Conservation (phyloP, 2,113 vertebrate species). For the Alexandromys fortis region DNA sequence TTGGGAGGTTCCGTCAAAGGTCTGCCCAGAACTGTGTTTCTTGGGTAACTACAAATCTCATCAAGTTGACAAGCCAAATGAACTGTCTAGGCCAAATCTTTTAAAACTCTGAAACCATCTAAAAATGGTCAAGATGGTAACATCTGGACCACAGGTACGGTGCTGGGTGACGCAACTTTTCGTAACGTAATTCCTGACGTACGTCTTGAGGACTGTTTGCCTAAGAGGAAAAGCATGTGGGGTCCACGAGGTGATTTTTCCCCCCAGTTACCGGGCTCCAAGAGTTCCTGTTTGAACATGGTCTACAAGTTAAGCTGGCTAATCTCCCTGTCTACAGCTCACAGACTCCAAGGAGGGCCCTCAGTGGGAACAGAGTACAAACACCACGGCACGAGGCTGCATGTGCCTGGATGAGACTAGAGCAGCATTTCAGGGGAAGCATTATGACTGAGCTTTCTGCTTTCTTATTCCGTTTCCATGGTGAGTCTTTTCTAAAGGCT, state of each 20-base stretch:
- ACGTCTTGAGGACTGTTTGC: neutral
- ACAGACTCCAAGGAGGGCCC: constrained; percentile 65
- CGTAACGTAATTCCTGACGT: neutral
- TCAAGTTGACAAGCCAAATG: neutral
- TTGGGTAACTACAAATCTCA: neutral
- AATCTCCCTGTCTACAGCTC: constrained; percentile 60
- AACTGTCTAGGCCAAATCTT: neutral
- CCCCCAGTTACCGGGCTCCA: neutral
- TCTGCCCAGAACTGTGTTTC: neutral
- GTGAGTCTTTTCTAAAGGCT: constrained; percentile 79
- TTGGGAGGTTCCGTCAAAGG: neutral
- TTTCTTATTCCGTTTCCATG: constrained; percentile 85
- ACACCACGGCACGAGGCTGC: constrained; percentile 48
- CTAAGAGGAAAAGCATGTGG: neutral
- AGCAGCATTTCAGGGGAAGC: constrained; percentile 75
- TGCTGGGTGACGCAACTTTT: neutral
- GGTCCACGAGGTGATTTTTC: neutral
- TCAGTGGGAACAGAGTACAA: constrained; percentile 29
- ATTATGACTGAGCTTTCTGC: constrained; percentile 69
- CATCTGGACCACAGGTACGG: neutral
- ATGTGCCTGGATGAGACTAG: constrained; percentile 71
- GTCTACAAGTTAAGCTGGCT: neutral
- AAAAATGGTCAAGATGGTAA: neutral
- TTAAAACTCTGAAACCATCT: neutral
- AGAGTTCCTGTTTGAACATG: neutral